Evolutionary conservation across 1,140 invertebrate genomes (phyloP).

Genomic region (Meloidogyne chitwoodi): DNA sequence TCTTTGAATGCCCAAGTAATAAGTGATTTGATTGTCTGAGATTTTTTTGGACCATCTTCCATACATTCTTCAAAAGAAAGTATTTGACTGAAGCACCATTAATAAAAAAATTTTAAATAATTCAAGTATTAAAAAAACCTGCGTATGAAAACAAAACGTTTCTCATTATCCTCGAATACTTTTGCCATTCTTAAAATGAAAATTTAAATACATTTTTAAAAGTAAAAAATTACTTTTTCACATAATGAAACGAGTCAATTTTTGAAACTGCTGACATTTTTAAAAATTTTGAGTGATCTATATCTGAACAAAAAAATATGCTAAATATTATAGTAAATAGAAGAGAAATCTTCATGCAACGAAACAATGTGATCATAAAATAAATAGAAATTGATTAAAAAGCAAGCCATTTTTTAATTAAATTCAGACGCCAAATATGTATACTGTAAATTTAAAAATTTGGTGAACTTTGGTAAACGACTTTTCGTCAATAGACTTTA

Average conservation of each 20-base stretch:
- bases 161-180: background rate
- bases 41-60: background rate
- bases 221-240: background rate
- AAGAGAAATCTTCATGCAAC: too few relatives aligned
- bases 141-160: background rate
- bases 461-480: too few relatives aligned
- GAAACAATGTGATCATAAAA: too few relatives aligned
- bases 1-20: constrained; percentile 17
- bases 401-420: too few relatives aligned
- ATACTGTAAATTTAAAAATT: too few relatives aligned
- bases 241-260: background rate
- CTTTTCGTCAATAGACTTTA: too few relatives aligned
- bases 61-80: background rate
- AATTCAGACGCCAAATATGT: too few relatives aligned
- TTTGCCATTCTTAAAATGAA: background rate
- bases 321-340: too few relatives aligned
- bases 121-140: background rate
- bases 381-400: too few relatives aligned
- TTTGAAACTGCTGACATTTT: background rate
- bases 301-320: too few relatives aligned
- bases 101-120: background rate
- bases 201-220: background rate
- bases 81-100: background rate
- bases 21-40: background rate
- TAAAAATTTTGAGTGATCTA: background rate